Base-by-base conservation (phyloP, 2,797 vertebrate species). In the Rachycentron canadum region DNA sequence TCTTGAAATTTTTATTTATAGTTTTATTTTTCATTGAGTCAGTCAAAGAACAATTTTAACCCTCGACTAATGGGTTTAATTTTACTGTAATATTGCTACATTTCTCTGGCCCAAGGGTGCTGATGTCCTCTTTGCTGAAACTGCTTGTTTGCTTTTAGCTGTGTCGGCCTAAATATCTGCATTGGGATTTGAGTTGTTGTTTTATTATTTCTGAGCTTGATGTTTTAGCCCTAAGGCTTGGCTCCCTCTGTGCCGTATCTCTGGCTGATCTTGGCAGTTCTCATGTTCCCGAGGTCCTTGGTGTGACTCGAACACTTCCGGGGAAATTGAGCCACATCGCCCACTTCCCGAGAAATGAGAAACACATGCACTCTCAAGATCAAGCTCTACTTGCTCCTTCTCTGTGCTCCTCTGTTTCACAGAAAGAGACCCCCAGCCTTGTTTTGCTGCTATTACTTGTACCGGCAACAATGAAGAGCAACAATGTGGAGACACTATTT, bases 231-330 rank as follows among this genome's bases (percentile, higher is more conserved):
- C 75, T 16, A 21, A 83, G 89, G 87, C 86, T 52, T 2, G n/a
- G 65, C 81, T 89, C 79, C 73, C 76, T 76, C 65, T 62, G 73
- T 73, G 76, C 55, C 40, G 25, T 79, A 85, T 91, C 89, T 90
- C 88, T 86, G 85, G 90, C 92, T 91, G 88, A 91, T 91, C 88
- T 81, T 78, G 88, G 90, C 88, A 88, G 60, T 88, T 91, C 84
- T 91, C 66, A 5, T 86, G 82, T 88, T 92, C 86, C 79, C 6
- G 61, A 69, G 87, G 73, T 88, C 83, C 77, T 85, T 47, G 73
- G 74, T 87, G 87, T 89, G 90, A 89, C 86, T 88, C 2, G 38
- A 84, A 88, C 82, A 86, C 90, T 86, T 89, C 86, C 41, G 78
- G 87, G 84, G 79, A 86, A 83, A 85, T 88, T 57, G 56, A 52